phyloP scores from a whole-genome alignment of 2,888 invertebrate species.

The Pandemis heparana region DNA sequence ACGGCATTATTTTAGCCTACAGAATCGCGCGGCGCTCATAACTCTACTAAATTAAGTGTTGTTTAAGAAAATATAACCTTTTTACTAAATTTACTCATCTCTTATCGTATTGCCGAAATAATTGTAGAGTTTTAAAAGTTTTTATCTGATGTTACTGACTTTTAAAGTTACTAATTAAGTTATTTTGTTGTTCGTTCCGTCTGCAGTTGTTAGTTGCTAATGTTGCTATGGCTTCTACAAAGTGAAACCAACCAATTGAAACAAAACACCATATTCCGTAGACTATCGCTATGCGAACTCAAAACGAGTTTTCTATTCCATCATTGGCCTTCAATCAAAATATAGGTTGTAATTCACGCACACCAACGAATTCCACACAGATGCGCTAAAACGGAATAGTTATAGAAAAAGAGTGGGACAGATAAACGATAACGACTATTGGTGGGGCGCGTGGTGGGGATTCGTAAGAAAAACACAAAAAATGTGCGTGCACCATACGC shows the following conservation, averaged over 20 bases:
- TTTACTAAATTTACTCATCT: conserved; percentile 4
- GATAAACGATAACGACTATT: conserved; percentile 75
- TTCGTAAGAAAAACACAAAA: conserved; percentile 78
- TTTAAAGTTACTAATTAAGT: conserved; percentile 2
- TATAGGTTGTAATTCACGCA: conserved; percentile 83
- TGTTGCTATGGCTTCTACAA: not conserved
- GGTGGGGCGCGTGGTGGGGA: conserved; percentile 75
- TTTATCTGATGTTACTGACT: not conserved
- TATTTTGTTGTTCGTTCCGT: not conserved
- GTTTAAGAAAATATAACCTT: conserved; percentile 43
- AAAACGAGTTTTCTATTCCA: conserved; percentile 59
- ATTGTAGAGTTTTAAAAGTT: not conserved
- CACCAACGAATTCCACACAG: conserved; percentile 72
- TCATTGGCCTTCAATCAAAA: conserved; percentile 83
- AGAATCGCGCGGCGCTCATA: conserved; percentile 57
- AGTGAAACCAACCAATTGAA: conserved; percentile 17
- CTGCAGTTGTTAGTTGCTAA: not conserved
- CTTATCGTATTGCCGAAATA: not conserved
- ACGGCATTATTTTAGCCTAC: conserved; percentile 83
- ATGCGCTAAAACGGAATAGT: conserved; percentile 64
- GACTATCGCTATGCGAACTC: conserved; percentile 39
- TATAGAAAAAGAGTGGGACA: conserved; percentile 85
- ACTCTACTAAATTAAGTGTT: not conserved
- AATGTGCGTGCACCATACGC: conserved; percentile 81
- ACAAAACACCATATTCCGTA: conserved; percentile 23